Conservation (phyloP, 2,888 invertebrate genomes). For the Xestia rhomboidea region DNA sequence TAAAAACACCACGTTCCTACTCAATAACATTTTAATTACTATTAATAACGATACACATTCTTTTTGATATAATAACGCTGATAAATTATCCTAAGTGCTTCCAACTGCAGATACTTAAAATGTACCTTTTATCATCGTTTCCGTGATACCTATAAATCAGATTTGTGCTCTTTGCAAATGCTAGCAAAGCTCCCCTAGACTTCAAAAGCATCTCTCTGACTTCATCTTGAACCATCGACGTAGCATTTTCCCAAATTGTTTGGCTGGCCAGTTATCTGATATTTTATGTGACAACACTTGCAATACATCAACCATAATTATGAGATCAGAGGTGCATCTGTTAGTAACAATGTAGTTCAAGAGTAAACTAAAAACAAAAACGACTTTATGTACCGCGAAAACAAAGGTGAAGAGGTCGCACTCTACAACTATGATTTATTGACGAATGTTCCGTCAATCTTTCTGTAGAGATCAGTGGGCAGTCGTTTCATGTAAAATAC, state of each 20-base stretch:
- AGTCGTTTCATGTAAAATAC: background rate
- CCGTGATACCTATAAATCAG: background rate
- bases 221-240: background rate
- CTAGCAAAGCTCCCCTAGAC: background rate
- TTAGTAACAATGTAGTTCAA: constrained; percentile 24
- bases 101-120: background rate
- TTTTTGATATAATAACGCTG: constrained; percentile 3
- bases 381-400: background rate
- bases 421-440: background rate
- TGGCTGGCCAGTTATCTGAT: constrained; percentile 25
- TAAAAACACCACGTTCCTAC: constrained; percentile 33
- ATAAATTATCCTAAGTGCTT: background rate
- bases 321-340: constrained; percentile 28
- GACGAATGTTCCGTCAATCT: background rate
- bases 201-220: background rate
- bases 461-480: background rate
- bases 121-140: background rate
- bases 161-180: background rate
- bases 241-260: background rate
- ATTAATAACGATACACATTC: constrained; percentile 23
- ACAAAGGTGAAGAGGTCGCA: background rate
- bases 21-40: constrained; percentile 22
- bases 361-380: constrained; percentile 24
- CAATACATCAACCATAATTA: constrained; percentile 29
- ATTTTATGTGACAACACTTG: constrained; percentile 54